Evolutionary conservation across 1,140 invertebrate genomes (phyloP).

Genomic region (Papilio xuthus): DNA sequence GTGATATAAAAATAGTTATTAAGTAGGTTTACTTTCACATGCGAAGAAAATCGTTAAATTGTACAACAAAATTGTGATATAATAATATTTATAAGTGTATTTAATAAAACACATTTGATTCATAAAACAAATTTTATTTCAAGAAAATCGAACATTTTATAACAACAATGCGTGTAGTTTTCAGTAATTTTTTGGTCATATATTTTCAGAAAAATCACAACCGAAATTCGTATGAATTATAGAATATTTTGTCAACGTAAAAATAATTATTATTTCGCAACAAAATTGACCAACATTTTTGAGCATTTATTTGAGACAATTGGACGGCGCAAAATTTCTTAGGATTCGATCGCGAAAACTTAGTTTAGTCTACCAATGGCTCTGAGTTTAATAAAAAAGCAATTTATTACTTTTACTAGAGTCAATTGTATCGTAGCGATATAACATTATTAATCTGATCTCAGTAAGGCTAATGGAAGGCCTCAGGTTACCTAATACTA

Average conservation of each 20-base stretch:
- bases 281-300: too few species aligned
- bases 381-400: too few species aligned
- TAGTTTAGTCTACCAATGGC: too few species aligned
- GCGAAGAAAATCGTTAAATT: not conserved
- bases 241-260: too few species aligned
- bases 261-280: too few species aligned
- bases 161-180: not conserved
- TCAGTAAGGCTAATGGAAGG: slow-evolving; percentile 4
- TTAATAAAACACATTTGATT: slow-evolving; percentile 29
- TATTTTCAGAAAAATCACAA: slow-evolving; percentile 1
- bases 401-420: not conserved
- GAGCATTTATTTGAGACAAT: not conserved
- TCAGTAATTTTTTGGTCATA: not conserved
- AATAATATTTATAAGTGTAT: slow-evolving; percentile 19
- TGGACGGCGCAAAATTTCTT: slow-evolving; percentile 13
- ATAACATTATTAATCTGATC: not conserved
- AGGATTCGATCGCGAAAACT: not conserved
- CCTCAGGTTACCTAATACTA: not conserved
- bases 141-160: not conserved
- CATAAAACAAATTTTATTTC: slow-evolving; percentile 9
- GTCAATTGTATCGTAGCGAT: not conserved
- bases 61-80: slow-evolving; percentile 36
- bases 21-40: slow-evolving; percentile 8
- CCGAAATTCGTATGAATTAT: not conserved
- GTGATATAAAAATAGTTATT: slow-evolving; percentile 25